Conservation (phyloP, 2,113 vertebrate genomes). For the Asarcornis scutulata region DNA sequence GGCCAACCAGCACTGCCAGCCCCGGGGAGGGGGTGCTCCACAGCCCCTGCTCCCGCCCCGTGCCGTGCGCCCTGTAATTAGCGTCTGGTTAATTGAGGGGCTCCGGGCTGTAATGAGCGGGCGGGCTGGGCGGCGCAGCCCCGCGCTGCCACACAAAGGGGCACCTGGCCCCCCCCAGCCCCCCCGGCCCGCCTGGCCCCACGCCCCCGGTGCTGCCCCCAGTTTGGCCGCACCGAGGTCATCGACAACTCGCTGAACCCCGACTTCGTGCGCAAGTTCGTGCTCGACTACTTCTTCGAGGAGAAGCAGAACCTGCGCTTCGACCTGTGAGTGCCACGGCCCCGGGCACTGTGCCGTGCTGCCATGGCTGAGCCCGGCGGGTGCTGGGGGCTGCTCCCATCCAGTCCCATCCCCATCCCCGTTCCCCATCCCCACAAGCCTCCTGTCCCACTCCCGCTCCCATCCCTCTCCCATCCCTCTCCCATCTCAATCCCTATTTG, state of each 20-base stretch:
- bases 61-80: constrained; percentile 38
- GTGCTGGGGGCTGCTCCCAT: neutral
- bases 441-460: neutral
- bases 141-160: neutral
- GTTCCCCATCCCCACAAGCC: neutral
- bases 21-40: too few relatives aligned
- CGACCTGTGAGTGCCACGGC: constrained; percentile 87
- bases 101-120: constrained; percentile 6
- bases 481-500: neutral
- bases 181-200: too few relatives aligned
- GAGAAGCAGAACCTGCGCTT: constrained; percentile 95
- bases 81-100: constrained; percentile 45
- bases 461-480: neutral
- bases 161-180: neutral
- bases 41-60: neutral
- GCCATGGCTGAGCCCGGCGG: too few relatives aligned
- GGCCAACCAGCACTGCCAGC: too few relatives aligned
- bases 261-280: constrained; percentile 93
- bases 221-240: constrained; percentile 94
- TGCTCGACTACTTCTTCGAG: constrained; percentile 95
- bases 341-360: too few relatives aligned
- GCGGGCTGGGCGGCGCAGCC: neutral
- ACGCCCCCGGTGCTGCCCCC: neutral
- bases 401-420: neutral
- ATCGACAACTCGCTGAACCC: constrained; percentile 96